Percentiles rank a stretch among this genome's conserved stretches.
Evolutionary conservation across 92 coral and sea anemone species (phyloP).

Genomic region (Desmophyllum pertusum): DNA sequence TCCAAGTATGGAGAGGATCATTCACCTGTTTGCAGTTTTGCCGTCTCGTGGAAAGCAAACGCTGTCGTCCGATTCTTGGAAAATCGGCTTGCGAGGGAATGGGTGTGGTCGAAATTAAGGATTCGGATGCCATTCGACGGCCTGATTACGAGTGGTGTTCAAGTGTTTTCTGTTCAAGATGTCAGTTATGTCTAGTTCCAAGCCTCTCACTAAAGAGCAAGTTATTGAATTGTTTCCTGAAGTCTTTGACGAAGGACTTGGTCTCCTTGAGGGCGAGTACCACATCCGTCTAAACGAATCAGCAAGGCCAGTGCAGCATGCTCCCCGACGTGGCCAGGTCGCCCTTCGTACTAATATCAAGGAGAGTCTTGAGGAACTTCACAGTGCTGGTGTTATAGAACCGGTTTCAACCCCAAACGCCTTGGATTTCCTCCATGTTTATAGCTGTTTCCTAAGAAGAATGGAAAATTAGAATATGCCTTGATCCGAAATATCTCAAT

Average conservation of each 20-base stretch:
- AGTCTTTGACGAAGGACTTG: neutral
- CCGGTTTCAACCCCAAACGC: constrained; percentile 38
- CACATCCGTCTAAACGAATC: neutral
- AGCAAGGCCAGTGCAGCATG: constrained; percentile 1
- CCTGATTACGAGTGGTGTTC: constrained; percentile 19
- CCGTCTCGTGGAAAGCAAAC: constrained; percentile 24
- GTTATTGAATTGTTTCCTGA: neutral
- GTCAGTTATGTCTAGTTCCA: constrained; percentile 19
- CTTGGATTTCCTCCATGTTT: constrained; percentile 40
- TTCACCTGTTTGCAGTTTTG: constrained; percentile 9
- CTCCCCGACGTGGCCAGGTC: constrained; percentile 7
- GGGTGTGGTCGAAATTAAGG: constrained; percentile 20
- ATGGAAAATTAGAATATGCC: constrained; percentile 15
- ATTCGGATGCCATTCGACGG: constrained; percentile 7
- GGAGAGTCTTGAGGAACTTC: constrained; percentile 32
- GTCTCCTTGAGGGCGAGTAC: neutral
- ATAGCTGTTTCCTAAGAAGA: constrained; percentile 9
- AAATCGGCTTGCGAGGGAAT: constrained; percentile 21
- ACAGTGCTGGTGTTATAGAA: constrained; percentile 30
- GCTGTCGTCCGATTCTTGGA: constrained; percentile 20
- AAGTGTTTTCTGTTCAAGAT: constrained; percentile 7
- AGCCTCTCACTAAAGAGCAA: constrained; percentile 6
- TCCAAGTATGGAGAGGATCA: constrained; percentile 31
- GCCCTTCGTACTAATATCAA: constrained; percentile 34
- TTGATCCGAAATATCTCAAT: constrained; percentile 49